Evolutionary conservation across 1,140 invertebrate genomes (phyloP).

Genomic region (Nixonia krombeini): DNA sequence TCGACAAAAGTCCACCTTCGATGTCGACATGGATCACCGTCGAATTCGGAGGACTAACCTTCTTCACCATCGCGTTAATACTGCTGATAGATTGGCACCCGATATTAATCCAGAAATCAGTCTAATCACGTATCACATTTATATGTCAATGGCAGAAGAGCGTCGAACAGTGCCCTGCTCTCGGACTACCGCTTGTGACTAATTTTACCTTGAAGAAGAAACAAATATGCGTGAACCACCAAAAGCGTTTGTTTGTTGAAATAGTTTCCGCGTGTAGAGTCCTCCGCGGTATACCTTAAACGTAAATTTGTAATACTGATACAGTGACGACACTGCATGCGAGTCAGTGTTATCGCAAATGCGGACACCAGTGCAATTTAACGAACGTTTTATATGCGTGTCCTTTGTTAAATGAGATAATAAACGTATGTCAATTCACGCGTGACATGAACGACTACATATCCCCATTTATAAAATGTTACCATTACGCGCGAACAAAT

Average conservation of each 20-base stretch:
- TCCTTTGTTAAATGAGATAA: conserved; percentile 11
- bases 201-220: conserved; percentile 1
- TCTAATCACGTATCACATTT: conserved; percentile 35
- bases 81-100: not conserved
- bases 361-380: not conserved
- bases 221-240: not conserved
- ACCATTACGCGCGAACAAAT: too few species aligned
- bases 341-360: not conserved
- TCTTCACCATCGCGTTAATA: conserved; percentile 13
- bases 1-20: conserved; percentile 1
- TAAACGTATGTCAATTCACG: not conserved
- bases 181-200: not conserved
- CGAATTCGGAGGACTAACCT: not conserved
- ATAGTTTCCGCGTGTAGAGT: too few species aligned
- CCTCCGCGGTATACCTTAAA: too few species aligned
- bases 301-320: too few species aligned
- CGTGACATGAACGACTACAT: not conserved
- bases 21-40: conserved; percentile 13
- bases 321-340: not conserved
- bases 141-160: conserved; percentile 34
- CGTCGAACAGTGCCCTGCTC: not conserved
- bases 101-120: conserved; percentile 17
- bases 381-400: not conserved
- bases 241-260: too few species aligned
- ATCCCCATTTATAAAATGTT: too few species aligned